Evolutionary conservation across 2,888 invertebrate species (phyloP).

Genomic region (Lasioglossum marginatum): DNA sequence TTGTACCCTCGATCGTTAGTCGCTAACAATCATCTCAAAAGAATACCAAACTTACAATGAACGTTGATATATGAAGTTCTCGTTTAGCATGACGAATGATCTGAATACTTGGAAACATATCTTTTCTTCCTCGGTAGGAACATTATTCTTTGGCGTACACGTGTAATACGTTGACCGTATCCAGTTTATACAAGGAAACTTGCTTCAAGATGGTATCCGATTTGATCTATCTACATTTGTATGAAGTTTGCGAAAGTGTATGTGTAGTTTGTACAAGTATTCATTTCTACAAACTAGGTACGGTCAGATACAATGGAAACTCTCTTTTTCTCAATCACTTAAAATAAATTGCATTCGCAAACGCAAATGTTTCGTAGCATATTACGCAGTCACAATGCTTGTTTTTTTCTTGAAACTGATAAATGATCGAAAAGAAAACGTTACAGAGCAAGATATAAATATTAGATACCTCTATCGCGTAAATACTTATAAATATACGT

Average conservation of each 20-base stretch:
- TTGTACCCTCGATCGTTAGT: constrained; percentile 69
- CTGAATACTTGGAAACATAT: constrained; percentile 52
- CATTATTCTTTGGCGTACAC: constrained; percentile 52
- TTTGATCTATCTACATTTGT: constrained; percentile 5
- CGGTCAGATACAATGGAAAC: constrained; percentile 29
- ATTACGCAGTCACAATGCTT: neutral
- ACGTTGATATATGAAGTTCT: constrained; percentile 46
- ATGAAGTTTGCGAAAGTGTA: constrained; percentile 11
- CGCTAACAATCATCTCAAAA: constrained; percentile 46
- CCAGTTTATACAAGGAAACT: constrained; percentile 50
- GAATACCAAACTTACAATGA: constrained; percentile 46
- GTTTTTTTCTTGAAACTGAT: constrained; percentile 35
- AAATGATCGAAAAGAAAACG: constrained; percentile 45
- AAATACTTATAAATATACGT: constrained; percentile 67
- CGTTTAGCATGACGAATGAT: constrained; percentile 32
- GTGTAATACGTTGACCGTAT: constrained; percentile 24
- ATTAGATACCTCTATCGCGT: constrained; percentile 65
- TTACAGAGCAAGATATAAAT: constrained; percentile 62
- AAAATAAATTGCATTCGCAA: constrained; percentile 47
- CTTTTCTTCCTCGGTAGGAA: constrained; percentile 37
- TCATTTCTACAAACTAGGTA: constrained; percentile 52
- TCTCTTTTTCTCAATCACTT: constrained; percentile 40
- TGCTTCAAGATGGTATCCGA: neutral
- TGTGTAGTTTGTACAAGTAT: neutral
- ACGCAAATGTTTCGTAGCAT: neutral